Conservation (phyloP, 2,888 invertebrate genomes). For the Vanessa cardui region DNA sequence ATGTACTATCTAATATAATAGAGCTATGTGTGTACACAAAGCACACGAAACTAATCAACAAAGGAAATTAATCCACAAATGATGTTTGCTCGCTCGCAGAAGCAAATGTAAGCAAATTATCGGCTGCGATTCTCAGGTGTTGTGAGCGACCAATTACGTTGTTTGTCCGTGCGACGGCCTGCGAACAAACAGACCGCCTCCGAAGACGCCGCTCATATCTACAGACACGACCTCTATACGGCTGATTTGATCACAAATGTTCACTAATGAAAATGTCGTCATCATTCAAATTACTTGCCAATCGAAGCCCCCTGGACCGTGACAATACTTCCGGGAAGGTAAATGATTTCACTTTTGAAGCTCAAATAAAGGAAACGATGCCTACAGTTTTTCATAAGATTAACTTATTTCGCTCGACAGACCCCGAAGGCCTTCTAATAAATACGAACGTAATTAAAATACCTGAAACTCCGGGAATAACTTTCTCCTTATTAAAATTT, state of each 20-base stretch:
- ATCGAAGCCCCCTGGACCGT: too few species aligned
- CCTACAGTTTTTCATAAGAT: conserved; percentile 12
- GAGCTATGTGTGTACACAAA: neutral
- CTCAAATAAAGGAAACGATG: neutral
- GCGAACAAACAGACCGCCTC: conserved; percentile 11
- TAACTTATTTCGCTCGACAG: conserved; percentile 27
- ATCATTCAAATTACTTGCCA: neutral
- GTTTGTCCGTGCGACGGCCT: conserved; percentile 12
- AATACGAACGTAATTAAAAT: conserved; percentile 44
- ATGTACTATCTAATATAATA: too few species aligned
- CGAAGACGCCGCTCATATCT: neutral
- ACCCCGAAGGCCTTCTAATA: conserved; percentile 36
- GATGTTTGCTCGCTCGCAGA: conserved; percentile 22
- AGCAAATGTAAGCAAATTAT: conserved; percentile 27
- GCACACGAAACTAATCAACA: conserved; percentile 12
- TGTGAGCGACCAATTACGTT: conserved; percentile 21
- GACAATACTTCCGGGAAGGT: too few species aligned
- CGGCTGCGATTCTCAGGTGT: conserved; percentile 31
- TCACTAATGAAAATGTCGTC: neutral
- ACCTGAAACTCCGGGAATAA: conserved; percentile 42
- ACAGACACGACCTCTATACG: neutral
- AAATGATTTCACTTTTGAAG: neutral
- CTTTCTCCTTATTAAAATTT: conserved; percentile 44
- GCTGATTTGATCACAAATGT: neutral
- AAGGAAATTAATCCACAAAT: conserved; percentile 23